Evolutionary conservation across 2,888 invertebrate species (phyloP), one percentile per base, ranked within the genome.

Genomic region (Drosophila cognata): DNA sequence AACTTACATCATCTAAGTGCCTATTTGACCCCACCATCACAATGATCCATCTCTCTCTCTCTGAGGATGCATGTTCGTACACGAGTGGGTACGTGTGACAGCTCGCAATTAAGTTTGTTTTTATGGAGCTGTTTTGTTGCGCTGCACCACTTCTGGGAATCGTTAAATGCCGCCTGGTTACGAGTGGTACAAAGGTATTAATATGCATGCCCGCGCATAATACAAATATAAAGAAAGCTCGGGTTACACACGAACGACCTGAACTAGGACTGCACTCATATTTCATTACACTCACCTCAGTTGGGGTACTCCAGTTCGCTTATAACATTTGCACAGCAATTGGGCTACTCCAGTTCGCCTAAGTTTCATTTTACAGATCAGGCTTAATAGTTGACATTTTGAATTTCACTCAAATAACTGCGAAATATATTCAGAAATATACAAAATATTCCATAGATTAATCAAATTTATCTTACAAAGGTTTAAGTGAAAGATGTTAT

Each of bases 81-180:
- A 25, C 46, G 16, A 18, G 46, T 69, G 18, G 65, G 10, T 53
- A 64, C 71, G 71, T 64, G 73, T 89, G 82, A 88, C 90, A 88
- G 90, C 84, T 86, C 77, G 87, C 87, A 87, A 87, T 87, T 87
- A 87, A 87, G 90, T 90, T 84, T 78, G 87, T 86, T 90, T 87
- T 88, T 86, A 87, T 90, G 89, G 71, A 38, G 56, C 56, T 56
- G 29, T 53, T 57, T 43, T 21, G 70, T 66, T 41, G 35, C 13
- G 70, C 71, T 85, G 89, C 46, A 46, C 46, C 46, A 46, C 25
- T 90, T 90, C 83, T 88, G 69, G 77, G 89, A 83, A 83, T 80
- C 81, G 75, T 59, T 63, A 73, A 71, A 74, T 72, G 55, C 72
- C 62, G 74, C 86, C 72, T 58, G 64, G 65, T 8, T 21, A 2